phyloP scores from a whole-genome alignment of 1,140 invertebrate genomes.

The Capitella teleta region DNA sequence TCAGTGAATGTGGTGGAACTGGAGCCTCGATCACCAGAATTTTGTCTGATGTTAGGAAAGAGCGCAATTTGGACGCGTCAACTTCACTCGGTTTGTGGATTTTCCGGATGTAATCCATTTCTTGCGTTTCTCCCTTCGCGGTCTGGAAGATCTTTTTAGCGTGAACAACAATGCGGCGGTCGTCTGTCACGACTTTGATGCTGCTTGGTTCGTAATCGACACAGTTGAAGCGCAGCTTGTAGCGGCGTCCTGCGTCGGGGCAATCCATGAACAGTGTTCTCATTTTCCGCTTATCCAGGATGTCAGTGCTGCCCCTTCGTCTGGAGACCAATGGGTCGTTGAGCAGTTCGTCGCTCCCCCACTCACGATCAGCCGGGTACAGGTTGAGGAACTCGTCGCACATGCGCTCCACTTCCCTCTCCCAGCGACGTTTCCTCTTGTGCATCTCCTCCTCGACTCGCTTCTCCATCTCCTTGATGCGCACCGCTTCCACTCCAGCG shows the following conservation, averaged over 20 bases:
- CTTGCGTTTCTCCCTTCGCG: neutral
- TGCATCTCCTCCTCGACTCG: constrained; percentile 10
- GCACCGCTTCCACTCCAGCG: constrained; percentile 4
- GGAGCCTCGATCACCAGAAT: constrained; percentile 10
- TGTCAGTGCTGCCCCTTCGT: constrained; percentile 10
- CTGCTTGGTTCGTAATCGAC: constrained; percentile 4
- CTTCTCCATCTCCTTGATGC: constrained; percentile 12
- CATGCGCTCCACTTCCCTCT: constrained; percentile 12
- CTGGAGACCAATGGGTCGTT: constrained; percentile 11
- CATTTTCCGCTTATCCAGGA: constrained; percentile 11
- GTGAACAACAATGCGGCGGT: constrained; percentile 4
- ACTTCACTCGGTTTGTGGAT: constrained; percentile 11
- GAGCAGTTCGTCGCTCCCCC: constrained; percentile 8
- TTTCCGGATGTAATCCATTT: constrained; percentile 8
- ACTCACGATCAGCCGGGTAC: constrained; percentile 6
- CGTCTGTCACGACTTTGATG: constrained; percentile 9
- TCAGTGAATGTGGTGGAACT: constrained; percentile 3
- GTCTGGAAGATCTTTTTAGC: constrained; percentile 6
- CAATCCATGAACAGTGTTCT: constrained; percentile 11
- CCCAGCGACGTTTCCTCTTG: constrained; percentile 9
- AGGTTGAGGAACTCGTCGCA: constrained; percentile 13
- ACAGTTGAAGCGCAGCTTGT: constrained; percentile 9
- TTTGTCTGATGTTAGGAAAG: constrained; percentile 9
- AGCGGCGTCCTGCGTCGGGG: constrained; percentile 7
- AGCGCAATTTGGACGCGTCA: constrained; percentile 9